Evolutionary conservation across 2,797 vertebrate species (phyloP), one percentile per base, ranked within the genome.

Genomic region (Parambassis ranga): DNA sequence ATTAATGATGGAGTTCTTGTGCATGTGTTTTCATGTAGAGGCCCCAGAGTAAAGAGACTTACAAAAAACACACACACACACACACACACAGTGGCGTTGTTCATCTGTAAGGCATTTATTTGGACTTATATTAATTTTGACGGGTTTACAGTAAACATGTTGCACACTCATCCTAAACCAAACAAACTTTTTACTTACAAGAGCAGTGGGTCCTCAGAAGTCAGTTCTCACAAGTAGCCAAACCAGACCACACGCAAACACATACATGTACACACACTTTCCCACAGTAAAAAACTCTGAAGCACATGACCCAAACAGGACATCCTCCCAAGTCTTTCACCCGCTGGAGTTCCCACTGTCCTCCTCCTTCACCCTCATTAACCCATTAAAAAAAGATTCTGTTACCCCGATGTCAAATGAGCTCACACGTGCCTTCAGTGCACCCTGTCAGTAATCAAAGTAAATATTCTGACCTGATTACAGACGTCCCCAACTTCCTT

Each of bases 281-380:
- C 91, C 89, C 90, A 91, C 90, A 91, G 88, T 86, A 75, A 71
- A 72, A 80, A 27, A 31, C 63, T 65, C 56, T 38, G 62, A 52
- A 66, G 74, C 65, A 68, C 71, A 86, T 86, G 82, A 88, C 75
- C 82, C 71, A 86, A 89, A 90, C 86, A 90, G 87, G 88, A 90
- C 83, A 83, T 90, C 86, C 90, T 84, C 73, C 69, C 71, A 75
- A 46, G n/a, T 80, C 50, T 52, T 72, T 63, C 49, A 60, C 74
- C 53, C 75, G 43, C 36, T 56, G 9, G 28, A 30, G 47, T 79
- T 87, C 77, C 71, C 68, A 80, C 61, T 79, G 65, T 77, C 52
- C 36, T n/a, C 56, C 48, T 53, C 42, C 75, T 73, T 65, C 59
- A 47, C 57, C 61, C 51, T 15, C 24, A 35, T 46, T 30, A 55